Conservation (phyloP, 2,888 invertebrate species). For the Lasioglossum leucozonium region DNA sequence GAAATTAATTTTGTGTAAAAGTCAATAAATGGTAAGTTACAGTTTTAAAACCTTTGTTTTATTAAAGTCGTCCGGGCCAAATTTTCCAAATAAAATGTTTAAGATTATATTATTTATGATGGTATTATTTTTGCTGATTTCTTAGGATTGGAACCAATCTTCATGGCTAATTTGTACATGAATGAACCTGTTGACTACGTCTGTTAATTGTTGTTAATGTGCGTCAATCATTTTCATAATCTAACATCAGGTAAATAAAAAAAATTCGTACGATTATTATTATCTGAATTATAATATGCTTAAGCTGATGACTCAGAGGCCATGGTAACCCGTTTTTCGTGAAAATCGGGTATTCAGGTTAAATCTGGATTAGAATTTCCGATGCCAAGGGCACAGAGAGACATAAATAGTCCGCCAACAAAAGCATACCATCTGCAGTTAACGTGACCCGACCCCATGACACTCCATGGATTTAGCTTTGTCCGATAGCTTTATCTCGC, state of each 20-base stretch:
- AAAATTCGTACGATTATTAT: neutral
- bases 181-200: too few species aligned
- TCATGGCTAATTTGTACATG: too few species aligned
- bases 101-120: too few species aligned
- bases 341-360: neutral
- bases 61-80: too few species aligned
- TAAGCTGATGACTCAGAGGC: neutral
- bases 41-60: too few species aligned
- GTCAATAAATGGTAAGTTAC: too few species aligned
- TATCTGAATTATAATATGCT: neutral
- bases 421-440: constrained; percentile 1
- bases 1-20: too few species aligned
- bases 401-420: neutral
- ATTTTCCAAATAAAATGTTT: too few species aligned
- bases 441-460: neutral
- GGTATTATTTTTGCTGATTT: too few species aligned
- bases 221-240: too few species aligned
- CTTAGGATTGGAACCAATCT: too few species aligned
- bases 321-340: neutral
- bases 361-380: neutral
- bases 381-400: neutral
- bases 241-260: neutral
- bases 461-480: constrained; percentile 4
- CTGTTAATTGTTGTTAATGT: too few species aligned
- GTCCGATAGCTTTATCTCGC: constrained; percentile 22